Evolutionary conservation across 2,888 invertebrate genomes (phyloP).

Genomic region (Acrobasis consociella): DNA sequence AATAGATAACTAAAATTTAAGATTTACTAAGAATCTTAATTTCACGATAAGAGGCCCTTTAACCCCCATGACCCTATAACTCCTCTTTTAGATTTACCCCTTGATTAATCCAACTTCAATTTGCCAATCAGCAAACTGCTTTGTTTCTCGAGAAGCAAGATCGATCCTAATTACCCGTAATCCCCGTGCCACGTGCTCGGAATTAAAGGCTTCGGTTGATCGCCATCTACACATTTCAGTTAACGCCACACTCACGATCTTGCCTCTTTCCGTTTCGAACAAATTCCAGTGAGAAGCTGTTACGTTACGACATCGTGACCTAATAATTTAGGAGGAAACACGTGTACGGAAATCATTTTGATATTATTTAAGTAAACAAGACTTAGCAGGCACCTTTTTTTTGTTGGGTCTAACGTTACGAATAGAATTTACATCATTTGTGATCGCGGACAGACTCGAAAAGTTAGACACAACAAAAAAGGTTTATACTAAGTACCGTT

Average conservation of each 20-base stretch:
- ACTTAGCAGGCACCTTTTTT: background rate
- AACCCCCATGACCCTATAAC: too few relatives aligned
- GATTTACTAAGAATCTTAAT: too few relatives aligned
- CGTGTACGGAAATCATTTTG: background rate
- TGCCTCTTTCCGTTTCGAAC: background rate
- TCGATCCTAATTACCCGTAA: constrained; percentile 13
- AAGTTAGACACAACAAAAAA: too few relatives aligned
- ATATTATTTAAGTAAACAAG: background rate
- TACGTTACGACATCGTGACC: background rate
- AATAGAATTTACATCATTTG: too few relatives aligned
- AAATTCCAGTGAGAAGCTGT: background rate
- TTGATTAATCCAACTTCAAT: background rate
- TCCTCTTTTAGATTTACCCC: too few relatives aligned
- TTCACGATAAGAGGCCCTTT: too few relatives aligned
- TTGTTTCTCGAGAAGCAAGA: constrained; percentile 10
- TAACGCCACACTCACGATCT: constrained; percentile 10
- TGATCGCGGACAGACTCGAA: too few relatives aligned
- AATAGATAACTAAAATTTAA: too few relatives aligned
- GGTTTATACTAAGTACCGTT: too few relatives aligned
- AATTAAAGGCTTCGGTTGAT: constrained; percentile 10
- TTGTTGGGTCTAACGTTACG: background rate
- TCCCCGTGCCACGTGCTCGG: constrained; percentile 6
- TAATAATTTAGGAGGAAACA: background rate
- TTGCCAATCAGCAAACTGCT: constrained; percentile 5
- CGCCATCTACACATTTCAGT: background rate